Conservation (phyloP, 1,140 invertebrate species). For the Drosophila pruinosa region DNA sequence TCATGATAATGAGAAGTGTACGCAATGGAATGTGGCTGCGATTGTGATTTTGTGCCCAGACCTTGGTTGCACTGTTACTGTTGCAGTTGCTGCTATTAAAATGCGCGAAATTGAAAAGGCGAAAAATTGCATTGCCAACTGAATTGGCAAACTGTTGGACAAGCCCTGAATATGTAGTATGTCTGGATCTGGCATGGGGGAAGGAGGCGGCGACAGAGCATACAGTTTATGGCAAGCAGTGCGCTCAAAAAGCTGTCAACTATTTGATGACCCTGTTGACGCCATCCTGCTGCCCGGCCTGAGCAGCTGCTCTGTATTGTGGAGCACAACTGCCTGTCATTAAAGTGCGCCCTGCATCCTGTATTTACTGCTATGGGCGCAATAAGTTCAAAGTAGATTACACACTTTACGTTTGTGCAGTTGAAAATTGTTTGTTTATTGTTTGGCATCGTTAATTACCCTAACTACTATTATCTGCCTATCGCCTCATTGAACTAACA, state of each 20-base stretch:
- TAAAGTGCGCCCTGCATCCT: conserved; percentile 6
- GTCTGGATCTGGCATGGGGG: too few relatives aligned
- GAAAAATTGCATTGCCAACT: conserved; percentile 70
- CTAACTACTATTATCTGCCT: neutral
- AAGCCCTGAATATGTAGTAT: neutral
- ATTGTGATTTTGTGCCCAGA: conserved; percentile 48
- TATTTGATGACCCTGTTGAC: conserved; percentile 36
- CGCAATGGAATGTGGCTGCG: conserved; percentile 55
- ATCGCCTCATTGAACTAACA: conserved; percentile 44
- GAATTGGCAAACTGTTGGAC: conserved; percentile 40
- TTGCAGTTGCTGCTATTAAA: conserved; percentile 53
- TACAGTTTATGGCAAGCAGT: conserved; percentile 29
- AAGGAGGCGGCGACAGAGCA: neutral
- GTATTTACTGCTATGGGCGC: neutral
- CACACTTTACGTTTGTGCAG: neutral
- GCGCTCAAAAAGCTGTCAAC: conserved; percentile 43
- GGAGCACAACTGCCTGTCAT: neutral
- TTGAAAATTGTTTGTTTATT: too few relatives aligned
- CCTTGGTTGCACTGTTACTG: neutral
- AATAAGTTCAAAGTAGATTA: neutral
- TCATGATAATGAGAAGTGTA: conserved; percentile 8
- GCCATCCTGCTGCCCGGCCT: neutral
- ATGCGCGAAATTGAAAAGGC: conserved; percentile 74
- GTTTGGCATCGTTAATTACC: too few relatives aligned
- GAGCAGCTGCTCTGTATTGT: conserved; percentile 1